Evolutionary conservation across 2,113 vertebrate genomes (phyloP), one percentile per base, ranked within the genome.

Genomic region (Phainopepla nitens): DNA sequence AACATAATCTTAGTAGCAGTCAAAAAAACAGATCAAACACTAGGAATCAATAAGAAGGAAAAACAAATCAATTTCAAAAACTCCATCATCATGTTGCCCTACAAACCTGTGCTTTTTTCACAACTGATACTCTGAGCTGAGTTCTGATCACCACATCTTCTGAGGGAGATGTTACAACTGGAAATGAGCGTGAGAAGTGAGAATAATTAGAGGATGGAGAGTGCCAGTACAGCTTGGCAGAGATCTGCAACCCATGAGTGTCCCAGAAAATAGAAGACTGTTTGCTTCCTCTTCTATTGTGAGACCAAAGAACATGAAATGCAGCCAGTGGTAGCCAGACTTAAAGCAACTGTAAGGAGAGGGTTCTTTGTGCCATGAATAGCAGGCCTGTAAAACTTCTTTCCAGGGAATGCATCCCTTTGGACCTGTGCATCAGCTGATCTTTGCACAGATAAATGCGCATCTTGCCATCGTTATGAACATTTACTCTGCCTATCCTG

Each of bases 21-120:
- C 19, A 60, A 64, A 91, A 90, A 87, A 60, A 0, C 5, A 71
- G 57, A 61, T 60, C 31, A 53, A 76, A 31, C 19, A 20, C 18
- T 69, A 33, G 31, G 35, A 82, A 75, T 45, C 8, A 41, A 61
- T 53, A 42, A 14, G 31, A 53, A 61, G 13, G 9, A 73, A 71
- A 68, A 28, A 49, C n/a, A 80, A 61, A 68, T 13, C 5, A 35
- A 44, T 24, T 31, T 18, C 1, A 13, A 54, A 71, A 68, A 1
- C 1, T 6, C 10, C 24, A 49, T 56, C 4, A 56, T 42, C 28
- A 65, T 69, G 10, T 13, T 86, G n/a, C n/a, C 5, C 0, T 36
- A 23, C 9, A 64, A 91, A 47, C 10, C 5, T 0, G 0, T 36
- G 8, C 0, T 14, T 79, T 79, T 91, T 45, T 33, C 54, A 27